phyloP scores from a whole-genome alignment of 2,113 vertebrate species.

The Sakesphorus luctuosus region DNA sequence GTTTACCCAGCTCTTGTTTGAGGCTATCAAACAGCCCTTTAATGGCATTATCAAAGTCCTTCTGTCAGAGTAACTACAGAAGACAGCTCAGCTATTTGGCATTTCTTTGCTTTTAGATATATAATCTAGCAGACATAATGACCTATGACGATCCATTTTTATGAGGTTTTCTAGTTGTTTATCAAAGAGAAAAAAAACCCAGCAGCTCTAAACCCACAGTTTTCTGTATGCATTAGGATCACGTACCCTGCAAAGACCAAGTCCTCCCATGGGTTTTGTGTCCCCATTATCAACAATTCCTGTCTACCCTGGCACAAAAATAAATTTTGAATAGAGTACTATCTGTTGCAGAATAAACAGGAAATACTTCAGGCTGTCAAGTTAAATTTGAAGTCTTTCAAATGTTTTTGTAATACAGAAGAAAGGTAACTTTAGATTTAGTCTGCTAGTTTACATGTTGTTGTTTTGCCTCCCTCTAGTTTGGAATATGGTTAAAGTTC shows the following conservation, averaged over 20 bases:
- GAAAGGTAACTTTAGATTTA: background rate
- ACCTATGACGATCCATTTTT: conserved; percentile 5
- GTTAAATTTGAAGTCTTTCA: background rate
- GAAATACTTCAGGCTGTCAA: background rate
- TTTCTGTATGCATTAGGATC: conserved; percentile 77
- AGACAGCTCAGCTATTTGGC: background rate
- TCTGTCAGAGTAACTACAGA: background rate
- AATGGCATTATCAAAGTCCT: background rate
- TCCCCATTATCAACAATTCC: conserved; percentile 78
- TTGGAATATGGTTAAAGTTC: background rate
- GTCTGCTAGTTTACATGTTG: background rate
- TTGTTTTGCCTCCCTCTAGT: background rate
- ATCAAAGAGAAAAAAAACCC: background rate
- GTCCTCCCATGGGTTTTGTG: conserved; percentile 60
- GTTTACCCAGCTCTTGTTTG: background rate
- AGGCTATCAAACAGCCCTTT: background rate
- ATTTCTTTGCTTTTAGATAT: background rate
- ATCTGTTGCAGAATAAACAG: conserved; percentile 9
- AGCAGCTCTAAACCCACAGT: background rate
- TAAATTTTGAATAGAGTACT: conserved; percentile 77
- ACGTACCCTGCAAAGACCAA: conserved; percentile 75
- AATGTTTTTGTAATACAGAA: background rate
- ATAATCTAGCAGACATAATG: background rate
- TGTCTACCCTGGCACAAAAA: conserved; percentile 81
- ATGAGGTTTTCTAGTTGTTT: conserved; percentile 1